These are phyloP conservation scores for Amniataba percoides DNA, from an alignment of 2,797 vertebrate genomes.

Conservation along the genomic window DNA sequence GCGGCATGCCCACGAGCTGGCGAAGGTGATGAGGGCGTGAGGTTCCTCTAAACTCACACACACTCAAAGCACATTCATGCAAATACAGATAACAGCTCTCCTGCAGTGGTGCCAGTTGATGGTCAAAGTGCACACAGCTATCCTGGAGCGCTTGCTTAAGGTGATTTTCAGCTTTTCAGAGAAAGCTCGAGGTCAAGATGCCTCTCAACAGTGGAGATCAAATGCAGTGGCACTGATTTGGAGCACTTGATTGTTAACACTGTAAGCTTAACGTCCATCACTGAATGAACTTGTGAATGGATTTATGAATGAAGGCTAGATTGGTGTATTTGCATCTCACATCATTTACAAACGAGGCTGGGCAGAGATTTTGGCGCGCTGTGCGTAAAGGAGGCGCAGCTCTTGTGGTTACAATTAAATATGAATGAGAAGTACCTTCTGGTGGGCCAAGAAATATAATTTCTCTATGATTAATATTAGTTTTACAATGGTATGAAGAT, in stretches of 20 bases:
- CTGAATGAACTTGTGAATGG: background rate
- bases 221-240: background rate
- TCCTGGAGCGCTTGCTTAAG: constrained; percentile 7
- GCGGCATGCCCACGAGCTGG: background rate
- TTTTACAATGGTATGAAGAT: background rate
- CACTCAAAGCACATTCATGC: background rate
- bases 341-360: background rate
- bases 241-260: background rate
- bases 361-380: background rate
- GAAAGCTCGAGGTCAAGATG: constrained; percentile 24
- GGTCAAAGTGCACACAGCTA: constrained; percentile 42
- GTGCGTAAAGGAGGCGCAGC: background rate
- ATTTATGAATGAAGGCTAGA: background rate
- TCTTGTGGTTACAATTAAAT: background rate
- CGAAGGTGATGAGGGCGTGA: background rate
- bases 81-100: constrained; percentile 10
- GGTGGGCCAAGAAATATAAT: background rate
- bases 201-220: constrained; percentile 1
- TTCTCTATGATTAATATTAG: background rate
- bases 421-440: background rate
- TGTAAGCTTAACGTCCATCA: background rate
- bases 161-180: constrained; percentile 29
- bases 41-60: background rate
- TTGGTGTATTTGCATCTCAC: background rate
- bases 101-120: constrained; percentile 31